Evolutionary conservation across 1,140 invertebrate genomes (phyloP).

Genomic region (Drosophila persimilis): DNA sequence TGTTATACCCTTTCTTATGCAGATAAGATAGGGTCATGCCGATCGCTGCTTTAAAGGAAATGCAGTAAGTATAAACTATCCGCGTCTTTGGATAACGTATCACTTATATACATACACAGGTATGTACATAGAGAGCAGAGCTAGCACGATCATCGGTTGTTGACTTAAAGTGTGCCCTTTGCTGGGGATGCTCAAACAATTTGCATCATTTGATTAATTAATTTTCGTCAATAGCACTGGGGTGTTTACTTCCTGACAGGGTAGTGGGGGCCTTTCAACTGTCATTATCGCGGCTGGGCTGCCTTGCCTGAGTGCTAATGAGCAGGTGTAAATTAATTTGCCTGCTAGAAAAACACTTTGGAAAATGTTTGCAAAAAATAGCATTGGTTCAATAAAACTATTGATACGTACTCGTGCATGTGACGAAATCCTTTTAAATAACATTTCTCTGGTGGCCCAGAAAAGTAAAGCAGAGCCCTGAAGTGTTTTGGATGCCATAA

Average conservation of each 20-base stretch:
- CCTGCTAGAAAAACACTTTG: constrained; percentile 39
- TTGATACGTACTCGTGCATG: constrained; percentile 3
- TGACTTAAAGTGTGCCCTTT: constrained; percentile 28
- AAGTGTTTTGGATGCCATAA: constrained; percentile 11
- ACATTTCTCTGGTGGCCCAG: not conserved
- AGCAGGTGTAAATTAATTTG: constrained; percentile 73
- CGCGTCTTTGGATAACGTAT: too few relatives aligned
- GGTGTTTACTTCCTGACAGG: constrained; percentile 51
- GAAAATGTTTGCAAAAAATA: constrained; percentile 42
- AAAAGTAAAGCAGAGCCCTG: too few relatives aligned
- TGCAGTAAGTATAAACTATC: too few relatives aligned
- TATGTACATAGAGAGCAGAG: too few relatives aligned
- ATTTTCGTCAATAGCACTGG: constrained; percentile 52
- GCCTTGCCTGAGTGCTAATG: constrained; percentile 55
- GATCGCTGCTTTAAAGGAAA: too few relatives aligned
- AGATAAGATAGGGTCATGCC: too few relatives aligned
- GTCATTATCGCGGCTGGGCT: constrained; percentile 29
- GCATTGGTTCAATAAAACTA: constrained; percentile 10
- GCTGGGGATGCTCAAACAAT: constrained; percentile 34
- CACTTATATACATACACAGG: too few relatives aligned
- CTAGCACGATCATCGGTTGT: not conserved
- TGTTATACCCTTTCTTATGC: too few relatives aligned
- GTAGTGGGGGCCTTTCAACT: constrained; percentile 27
- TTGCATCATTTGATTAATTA: constrained; percentile 63
- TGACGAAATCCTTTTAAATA: constrained; percentile 16